A percentile compares a stretch with the other conserved stretches of the same genome.
phyloP scores from a whole-genome alignment of 2,888 invertebrate genomes.

The Eulithis prunata region DNA sequence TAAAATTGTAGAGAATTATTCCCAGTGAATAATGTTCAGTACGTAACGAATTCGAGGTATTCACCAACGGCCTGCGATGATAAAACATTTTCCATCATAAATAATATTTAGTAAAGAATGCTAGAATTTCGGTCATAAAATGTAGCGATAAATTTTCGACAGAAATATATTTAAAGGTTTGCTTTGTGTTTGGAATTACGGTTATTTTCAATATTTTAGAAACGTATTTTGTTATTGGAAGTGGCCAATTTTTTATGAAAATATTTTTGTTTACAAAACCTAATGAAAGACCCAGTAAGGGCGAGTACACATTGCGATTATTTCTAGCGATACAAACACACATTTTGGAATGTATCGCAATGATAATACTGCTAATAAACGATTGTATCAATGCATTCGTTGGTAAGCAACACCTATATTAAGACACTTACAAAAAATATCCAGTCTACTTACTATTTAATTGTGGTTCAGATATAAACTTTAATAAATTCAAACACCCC shows the following conservation, averaged over 20 bases:
- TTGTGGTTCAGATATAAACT: no score
- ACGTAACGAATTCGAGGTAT: slow-evolving; percentile 16
- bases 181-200: slow-evolving; percentile 11
- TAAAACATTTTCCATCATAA: slow-evolving; percentile 26
- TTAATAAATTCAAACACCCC: no score
- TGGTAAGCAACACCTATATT: no score
- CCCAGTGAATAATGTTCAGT: slow-evolving; percentile 3
- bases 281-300: no score
- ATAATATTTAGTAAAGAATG: slow-evolving; percentile 23
- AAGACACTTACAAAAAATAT: no score
- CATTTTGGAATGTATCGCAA: no score
- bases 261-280: no score
- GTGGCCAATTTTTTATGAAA: background rate
- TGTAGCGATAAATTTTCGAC: slow-evolving; percentile 18
- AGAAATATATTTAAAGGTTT: slow-evolving; percentile 16
- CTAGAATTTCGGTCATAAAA: slow-evolving; percentile 18
- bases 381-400: no score
- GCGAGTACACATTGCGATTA: no score
- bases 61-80: slow-evolving; percentile 5
- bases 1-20: background rate
- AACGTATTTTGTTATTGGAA: slow-evolving; percentile 2
- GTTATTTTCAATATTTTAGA: slow-evolving; percentile 6
- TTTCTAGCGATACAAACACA: no score
- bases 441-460: no score
- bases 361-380: no score